Percentiles rank a stretch among this genome's conserved stretches.
Evolutionary conservation across 1,140 invertebrate genomes (phyloP).

Genomic region (Druon quercuslanigerum): DNA sequence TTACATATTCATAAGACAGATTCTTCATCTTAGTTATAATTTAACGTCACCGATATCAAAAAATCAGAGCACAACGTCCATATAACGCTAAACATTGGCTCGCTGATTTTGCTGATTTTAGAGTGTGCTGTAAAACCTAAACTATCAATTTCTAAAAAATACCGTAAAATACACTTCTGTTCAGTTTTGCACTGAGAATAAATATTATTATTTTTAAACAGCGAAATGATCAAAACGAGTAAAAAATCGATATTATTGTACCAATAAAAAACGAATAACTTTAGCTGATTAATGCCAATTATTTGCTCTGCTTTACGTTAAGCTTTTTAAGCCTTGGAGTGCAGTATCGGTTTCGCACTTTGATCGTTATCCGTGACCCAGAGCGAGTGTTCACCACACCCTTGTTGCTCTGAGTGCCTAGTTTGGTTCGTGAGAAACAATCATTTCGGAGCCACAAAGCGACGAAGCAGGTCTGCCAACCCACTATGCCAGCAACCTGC

Average conservation of each 20-base stretch:
- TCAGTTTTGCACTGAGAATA: not conserved
- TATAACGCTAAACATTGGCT: too few species aligned
- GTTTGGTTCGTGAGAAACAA: slow-evolving; percentile 62
- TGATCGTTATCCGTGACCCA: slow-evolving; percentile 31
- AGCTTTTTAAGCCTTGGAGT: not conserved
- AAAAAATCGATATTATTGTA: too few species aligned
- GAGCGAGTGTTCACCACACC: not conserved
- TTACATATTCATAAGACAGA: too few species aligned
- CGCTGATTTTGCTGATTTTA: too few species aligned
- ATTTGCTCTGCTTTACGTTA: not conserved
- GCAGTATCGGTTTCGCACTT: slow-evolving; percentile 11
- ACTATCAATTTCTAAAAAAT: not conserved
- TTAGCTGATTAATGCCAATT: not conserved
- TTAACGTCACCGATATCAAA: too few species aligned
- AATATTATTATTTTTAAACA: not conserved
- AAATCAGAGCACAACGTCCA: too few species aligned
- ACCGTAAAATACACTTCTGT: not conserved
- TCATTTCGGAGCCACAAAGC: slow-evolving; percentile 36
- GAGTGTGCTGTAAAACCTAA: not conserved
- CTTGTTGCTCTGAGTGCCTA: slow-evolving; percentile 45
- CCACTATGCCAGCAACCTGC: slow-evolving; percentile 39
- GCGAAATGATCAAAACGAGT: not conserved
- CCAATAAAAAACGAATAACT: too few species aligned
- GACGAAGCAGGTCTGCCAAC: slow-evolving; percentile 27
- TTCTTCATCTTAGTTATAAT: too few species aligned